Conservation (phyloP, 1,140 invertebrate species). For the Procambarus clarkii region DNA sequence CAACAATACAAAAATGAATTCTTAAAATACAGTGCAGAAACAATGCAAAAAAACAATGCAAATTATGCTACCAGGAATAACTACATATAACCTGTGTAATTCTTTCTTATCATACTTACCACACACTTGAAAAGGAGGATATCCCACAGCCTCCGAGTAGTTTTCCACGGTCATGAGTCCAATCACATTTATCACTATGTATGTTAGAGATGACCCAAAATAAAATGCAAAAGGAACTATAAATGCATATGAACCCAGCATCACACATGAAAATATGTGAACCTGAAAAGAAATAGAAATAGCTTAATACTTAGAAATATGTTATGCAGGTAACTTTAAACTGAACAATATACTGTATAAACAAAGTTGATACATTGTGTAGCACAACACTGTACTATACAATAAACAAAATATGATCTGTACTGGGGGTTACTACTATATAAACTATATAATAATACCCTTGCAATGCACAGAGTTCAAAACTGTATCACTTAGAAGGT, state of each 20-base stretch:
- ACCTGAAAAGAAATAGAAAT: conserved; percentile 74
- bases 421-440: too few species aligned
- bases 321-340: too few species aligned
- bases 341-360: too few species aligned
- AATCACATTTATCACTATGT: conserved; percentile 83
- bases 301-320: too few species aligned
- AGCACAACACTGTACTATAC: too few species aligned
- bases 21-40: too few species aligned
- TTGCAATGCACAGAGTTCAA: too few species aligned
- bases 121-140: conserved; percentile 80
- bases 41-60: not conserved
- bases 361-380: too few species aligned
- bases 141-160: conserved; percentile 80
- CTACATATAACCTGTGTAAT: not conserved
- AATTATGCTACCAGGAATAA: not conserved
- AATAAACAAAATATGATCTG: too few species aligned
- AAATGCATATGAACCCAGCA: conserved; percentile 81
- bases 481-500: too few species aligned
- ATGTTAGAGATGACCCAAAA: conserved; percentile 82
- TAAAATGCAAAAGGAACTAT: conserved; percentile 82
- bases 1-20: too few species aligned
- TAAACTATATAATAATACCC: too few species aligned
- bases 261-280: conserved; percentile 81
- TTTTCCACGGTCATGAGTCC: conserved; percentile 79
- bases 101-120: conserved; percentile 78